A percentile compares a stretch with the other conserved stretches of the same genome.
phyloP scores from a whole-genome alignment of 2,113 vertebrate genomes.

The Theristicus caerulescens region DNA sequence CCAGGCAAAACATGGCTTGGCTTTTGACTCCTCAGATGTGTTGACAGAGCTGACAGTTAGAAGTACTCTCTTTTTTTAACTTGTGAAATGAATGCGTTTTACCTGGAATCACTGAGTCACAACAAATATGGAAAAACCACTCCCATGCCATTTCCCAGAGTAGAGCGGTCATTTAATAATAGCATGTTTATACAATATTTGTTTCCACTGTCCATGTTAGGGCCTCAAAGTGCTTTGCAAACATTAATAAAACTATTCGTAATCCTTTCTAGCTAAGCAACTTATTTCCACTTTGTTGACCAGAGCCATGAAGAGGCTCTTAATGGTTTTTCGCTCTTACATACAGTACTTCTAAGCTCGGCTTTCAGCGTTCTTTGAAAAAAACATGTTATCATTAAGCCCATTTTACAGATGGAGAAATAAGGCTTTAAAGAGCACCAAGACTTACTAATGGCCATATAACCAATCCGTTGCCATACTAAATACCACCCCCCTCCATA shows the following conservation, averaged over 20 bases:
- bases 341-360: background rate
- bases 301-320: background rate
- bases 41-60: slow-evolving; percentile 53
- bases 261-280: background rate
- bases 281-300: background rate
- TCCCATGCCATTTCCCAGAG: slow-evolving; percentile 61
- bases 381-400: background rate
- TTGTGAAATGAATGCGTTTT: slow-evolving; percentile 26
- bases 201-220: slow-evolving; percentile 16
- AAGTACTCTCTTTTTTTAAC: slow-evolving; percentile 47
- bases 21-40: background rate
- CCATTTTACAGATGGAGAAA: background rate
- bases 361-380: background rate
- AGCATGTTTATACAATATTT: slow-evolving; percentile 31
- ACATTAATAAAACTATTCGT: background rate
- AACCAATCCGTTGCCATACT: background rate
- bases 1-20: slow-evolving; percentile 12
- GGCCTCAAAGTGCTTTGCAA: slow-evolving; percentile 20
- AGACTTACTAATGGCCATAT: background rate
- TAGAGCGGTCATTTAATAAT: slow-evolving; percentile 37
- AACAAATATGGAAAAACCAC: slow-evolving; percentile 48
- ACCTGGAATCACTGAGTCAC: slow-evolving; percentile 67
- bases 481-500: background rate
- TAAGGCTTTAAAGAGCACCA: background rate
- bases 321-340: background rate